Percentiles rank a stretch among this genome's conserved stretches.
These are phyloP conservation scores for Rhinoptilus africanus DNA, from an alignment of 2,113 vertebrate species.

Conservation along the genomic window DNA sequence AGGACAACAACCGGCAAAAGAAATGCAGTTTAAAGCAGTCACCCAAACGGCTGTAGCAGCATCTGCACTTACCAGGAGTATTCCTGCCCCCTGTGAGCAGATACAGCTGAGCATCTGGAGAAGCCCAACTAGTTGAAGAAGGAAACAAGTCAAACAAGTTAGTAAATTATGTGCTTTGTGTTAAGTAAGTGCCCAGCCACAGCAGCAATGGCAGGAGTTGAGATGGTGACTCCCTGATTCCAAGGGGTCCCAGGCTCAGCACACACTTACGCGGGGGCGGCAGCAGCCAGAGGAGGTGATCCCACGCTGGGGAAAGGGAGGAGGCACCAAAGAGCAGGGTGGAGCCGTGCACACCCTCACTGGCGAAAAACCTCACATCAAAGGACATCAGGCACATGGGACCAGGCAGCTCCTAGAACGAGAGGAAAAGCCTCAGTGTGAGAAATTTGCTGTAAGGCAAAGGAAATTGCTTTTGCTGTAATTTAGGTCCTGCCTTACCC, in stretches of 20 bases:
- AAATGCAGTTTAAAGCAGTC: background rate
- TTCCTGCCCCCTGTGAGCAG: background rate
- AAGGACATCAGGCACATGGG: background rate
- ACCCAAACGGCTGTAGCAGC: background rate
- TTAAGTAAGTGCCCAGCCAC: background rate
- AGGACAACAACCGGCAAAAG: background rate
- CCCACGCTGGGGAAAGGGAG: background rate
- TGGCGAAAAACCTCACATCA: background rate
- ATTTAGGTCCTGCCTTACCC: background rate
- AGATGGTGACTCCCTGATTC: background rate
- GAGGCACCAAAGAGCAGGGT: background rate
- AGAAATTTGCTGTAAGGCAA: background rate
- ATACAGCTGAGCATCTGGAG: background rate
- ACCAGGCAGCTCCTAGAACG: background rate
- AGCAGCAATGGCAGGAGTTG: background rate
- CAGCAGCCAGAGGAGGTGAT: background rate
- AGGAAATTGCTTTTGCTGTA: background rate
- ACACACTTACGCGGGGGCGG: rapidly evolving
- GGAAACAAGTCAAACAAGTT: background rate
- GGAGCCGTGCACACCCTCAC: background rate
- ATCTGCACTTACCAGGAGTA: background rate
- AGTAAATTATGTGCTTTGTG: background rate
- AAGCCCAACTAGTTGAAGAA: background rate
- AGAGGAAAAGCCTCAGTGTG: background rate
- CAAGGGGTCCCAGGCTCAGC: background rate